Evolutionary conservation across 2,797 vertebrate species (phyloP).

Genomic region (Danionella dracula): DNA sequence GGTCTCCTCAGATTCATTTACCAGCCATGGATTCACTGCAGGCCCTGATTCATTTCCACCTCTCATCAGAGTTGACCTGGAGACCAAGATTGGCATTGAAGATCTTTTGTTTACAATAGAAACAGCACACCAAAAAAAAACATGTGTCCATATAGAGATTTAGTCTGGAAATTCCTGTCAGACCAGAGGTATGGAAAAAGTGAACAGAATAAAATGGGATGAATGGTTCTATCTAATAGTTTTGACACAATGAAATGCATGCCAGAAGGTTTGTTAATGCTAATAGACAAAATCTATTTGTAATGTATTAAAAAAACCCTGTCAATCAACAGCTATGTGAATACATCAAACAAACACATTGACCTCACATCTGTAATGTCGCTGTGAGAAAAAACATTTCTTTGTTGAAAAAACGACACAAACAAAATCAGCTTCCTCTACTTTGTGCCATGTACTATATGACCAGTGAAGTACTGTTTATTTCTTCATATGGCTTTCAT

Average conservation of each 20-base stretch:
- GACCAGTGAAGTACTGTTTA: constrained; percentile 44
- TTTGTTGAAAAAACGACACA: constrained; percentile 32
- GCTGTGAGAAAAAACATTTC: constrained; percentile 35
- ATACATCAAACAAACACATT: constrained; percentile 8
- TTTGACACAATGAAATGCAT: no score
- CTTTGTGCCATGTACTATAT: constrained; percentile 24
- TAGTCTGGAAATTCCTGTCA: no score
- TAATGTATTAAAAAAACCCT: not conserved
- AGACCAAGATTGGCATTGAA: not conserved
- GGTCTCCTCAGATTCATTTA: constrained; percentile 89
- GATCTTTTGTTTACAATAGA: no score
- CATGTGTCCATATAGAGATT: no score
- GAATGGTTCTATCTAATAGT: no score
- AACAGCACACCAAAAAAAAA: no score
- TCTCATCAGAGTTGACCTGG: constrained; percentile 80
- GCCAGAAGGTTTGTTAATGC: no score
- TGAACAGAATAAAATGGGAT: no score
- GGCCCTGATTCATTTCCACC: constrained; percentile 62
- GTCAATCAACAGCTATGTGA: constrained; percentile 32
- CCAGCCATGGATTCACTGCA: constrained; percentile 81
- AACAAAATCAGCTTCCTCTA: constrained; percentile 32
- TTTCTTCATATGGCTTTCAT: constrained; percentile 39
- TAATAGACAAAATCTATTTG: no score
- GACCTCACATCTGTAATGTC: constrained; percentile 51
- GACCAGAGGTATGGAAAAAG: no score